Conservation (phyloP, 2,888 invertebrate genomes). For the Cheilosia variabilis region DNA sequence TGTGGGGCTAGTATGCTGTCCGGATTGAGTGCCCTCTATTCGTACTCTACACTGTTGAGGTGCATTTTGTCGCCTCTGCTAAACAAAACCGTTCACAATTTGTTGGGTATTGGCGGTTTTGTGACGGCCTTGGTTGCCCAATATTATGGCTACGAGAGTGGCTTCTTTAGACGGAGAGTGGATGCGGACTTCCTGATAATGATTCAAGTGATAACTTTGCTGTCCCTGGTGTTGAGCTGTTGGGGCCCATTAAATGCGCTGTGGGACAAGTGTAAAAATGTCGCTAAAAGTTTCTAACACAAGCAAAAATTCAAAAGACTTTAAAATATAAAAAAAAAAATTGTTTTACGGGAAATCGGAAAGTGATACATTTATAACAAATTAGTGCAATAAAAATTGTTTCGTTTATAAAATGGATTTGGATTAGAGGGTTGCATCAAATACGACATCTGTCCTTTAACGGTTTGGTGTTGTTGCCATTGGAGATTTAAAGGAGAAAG, state of each 20-base stretch:
- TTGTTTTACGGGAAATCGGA: not conserved
- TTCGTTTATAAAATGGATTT: too few species aligned
- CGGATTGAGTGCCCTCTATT: constrained; percentile 78
- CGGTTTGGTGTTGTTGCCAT: too few species aligned
- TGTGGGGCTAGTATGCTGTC: constrained; percentile 79
- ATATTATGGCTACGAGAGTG: constrained; percentile 80
- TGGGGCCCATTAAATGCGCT: constrained; percentile 79
- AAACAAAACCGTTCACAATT: constrained; percentile 80
- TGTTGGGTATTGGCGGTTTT: constrained; percentile 79
- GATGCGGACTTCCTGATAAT: constrained; percentile 77
- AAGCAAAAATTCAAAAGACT: not conserved
- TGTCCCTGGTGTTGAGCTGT: constrained; percentile 78
- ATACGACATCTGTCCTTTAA: too few species aligned
- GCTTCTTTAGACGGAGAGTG: constrained; percentile 77
- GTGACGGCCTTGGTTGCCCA: constrained; percentile 79
- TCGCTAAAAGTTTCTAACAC: constrained; percentile 25
- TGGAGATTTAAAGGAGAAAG: too few species aligned
- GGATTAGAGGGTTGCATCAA: too few species aligned
- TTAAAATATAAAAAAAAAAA: constrained; percentile 6
- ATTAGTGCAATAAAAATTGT: not conserved
- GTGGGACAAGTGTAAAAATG: constrained; percentile 76
- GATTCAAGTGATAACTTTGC: constrained; percentile 78
- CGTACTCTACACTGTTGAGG: constrained; percentile 70
- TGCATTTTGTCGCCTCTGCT: constrained; percentile 77
- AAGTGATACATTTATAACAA: not conserved